These are phyloP conservation scores for Cotesia vestalis DNA, from an alignment of 1,140 invertebrate species.

Conservation along the genomic window DNA sequence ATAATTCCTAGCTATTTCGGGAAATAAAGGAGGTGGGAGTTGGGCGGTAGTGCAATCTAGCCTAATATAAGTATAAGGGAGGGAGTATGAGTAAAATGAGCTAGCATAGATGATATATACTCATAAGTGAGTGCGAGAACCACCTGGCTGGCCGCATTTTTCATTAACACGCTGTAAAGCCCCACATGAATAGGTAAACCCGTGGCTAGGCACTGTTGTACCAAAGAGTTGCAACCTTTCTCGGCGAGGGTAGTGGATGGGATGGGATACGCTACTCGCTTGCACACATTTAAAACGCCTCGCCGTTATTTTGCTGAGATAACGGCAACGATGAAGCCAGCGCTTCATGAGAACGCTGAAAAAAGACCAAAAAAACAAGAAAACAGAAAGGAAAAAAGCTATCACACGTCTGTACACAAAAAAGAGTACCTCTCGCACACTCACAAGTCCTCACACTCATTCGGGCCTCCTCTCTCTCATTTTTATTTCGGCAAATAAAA, in stretches of 20 bases:
- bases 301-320: constrained; percentile 37
- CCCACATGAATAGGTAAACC: constrained; percentile 58
- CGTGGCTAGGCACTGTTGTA: constrained; percentile 24
- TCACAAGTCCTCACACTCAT: too few species aligned
- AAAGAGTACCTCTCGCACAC: too few species aligned
- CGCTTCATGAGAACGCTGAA: constrained; percentile 25
- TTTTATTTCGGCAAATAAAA: neutral
- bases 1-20: too few species aligned
- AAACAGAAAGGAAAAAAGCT: constrained; percentile 17
- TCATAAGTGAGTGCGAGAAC: constrained; percentile 45
- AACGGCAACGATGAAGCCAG: constrained; percentile 38
- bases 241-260: constrained; percentile 2
- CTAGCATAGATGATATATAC: constrained; percentile 13
- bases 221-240: constrained; percentile 32
- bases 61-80: constrained; percentile 1
- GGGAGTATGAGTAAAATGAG: too few species aligned
- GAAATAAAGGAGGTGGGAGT: too few species aligned
- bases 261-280: constrained; percentile 2
- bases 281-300: constrained; percentile 34
- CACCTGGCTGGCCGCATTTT: constrained; percentile 58
- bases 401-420: constrained; percentile 17
- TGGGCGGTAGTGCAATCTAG: too few species aligned
- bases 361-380: constrained; percentile 12
- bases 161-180: constrained; percentile 61
- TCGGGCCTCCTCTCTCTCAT: too few species aligned